Base-by-base conservation (phyloP, 2,113 vertebrate species). In the Brachypodius melanocephalos region DNA sequence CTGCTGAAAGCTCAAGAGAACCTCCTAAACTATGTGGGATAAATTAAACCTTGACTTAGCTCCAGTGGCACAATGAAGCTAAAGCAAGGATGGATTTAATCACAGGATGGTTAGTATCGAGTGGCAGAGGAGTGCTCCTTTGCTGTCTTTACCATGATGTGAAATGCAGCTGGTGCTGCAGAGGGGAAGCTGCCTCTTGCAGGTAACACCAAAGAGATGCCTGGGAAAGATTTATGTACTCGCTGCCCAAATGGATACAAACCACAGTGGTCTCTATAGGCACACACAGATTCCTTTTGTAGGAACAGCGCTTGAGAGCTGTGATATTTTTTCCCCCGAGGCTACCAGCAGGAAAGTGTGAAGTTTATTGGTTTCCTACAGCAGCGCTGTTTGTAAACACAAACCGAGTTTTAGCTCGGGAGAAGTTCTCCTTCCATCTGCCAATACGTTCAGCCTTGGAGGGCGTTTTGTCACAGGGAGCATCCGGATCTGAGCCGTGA, bases 21-120 rank as follows among this genome's bases (percentile, higher is more conserved):
- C 21, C 42, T 89, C 1, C 0, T 42, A 65, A 92, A 45, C 69
- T 38, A 12, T 29, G 40, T 24, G 40, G 36, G 61, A 42, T 59
- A 90, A 89, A 95, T 61, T 52, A 86, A 87, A 75, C 52, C 40
- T 48, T 65, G 63, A 29, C 83, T 82, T 72, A 40, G 46, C 43
- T 92, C 45, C 62, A n/a, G 24, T 7, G 38, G 66, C 38, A 25
- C 54, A 54, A 9, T 10, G 29, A 78, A 54, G 20, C 20, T 57
- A 31, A 67, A 83, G 29, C 42, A 51, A 18, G 46, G 38, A 45
- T 62, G 21, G 45, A 49, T 80, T 88, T 75, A 89, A 81, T 69
- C 40, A 65, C 2, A 6, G 40, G 45, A 38, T 2, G 2, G 28
- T 36, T 61, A 7, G 22, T 29, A 40, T 45, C 1, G 3, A 75